Percentiles rank a stretch among this genome's conserved stretches.
Conservation (phyloP, 2,888 invertebrate species). For the Rotaria macrura region DNA sequence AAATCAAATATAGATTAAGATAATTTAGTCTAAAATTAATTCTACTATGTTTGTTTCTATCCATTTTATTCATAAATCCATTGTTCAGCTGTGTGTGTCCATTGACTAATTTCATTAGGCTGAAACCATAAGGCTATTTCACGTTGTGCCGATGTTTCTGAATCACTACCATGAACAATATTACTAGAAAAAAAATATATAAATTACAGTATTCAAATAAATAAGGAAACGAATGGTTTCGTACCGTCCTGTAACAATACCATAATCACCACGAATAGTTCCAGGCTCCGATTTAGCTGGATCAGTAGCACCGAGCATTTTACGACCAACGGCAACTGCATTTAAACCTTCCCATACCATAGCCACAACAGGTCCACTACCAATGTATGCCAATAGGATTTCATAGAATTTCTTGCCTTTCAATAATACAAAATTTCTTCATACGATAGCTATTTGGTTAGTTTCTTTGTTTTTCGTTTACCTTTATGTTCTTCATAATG, state of each 20-base stretch:
- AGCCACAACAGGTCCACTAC: conserved; percentile 62
- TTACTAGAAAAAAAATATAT: conserved; percentile 58
- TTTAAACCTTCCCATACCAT: conserved; percentile 61
- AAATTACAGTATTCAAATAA: not conserved
- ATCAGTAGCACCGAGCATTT: conserved; percentile 91
- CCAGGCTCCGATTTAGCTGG: conserved; percentile 91
- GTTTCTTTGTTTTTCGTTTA: too few relatives aligned
- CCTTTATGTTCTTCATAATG: conserved; percentile 82
- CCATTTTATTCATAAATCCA: conserved; percentile 29
- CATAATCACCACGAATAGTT: conserved; percentile 91
- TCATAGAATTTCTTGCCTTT: conserved; percentile 80
- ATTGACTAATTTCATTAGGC: conserved; percentile 57
- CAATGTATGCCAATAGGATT: conserved; percentile 84
- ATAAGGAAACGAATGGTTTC: not conserved
- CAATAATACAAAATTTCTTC: too few relatives aligned
- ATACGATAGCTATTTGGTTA: too few relatives aligned
- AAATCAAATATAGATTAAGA: too few relatives aligned
- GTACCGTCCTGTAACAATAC: conserved; percentile 72
- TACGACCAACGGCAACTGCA: conserved; percentile 84
- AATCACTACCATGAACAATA: conserved; percentile 90
- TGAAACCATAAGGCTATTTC: conserved; percentile 93
- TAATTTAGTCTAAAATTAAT: too few relatives aligned
- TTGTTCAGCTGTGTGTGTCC: not conserved
- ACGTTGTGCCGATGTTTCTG: conserved; percentile 84
- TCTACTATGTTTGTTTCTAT: too few relatives aligned